Base-by-base conservation (phyloP, 2,113 vertebrate genomes). In the Cyprinus carpio region DNA sequence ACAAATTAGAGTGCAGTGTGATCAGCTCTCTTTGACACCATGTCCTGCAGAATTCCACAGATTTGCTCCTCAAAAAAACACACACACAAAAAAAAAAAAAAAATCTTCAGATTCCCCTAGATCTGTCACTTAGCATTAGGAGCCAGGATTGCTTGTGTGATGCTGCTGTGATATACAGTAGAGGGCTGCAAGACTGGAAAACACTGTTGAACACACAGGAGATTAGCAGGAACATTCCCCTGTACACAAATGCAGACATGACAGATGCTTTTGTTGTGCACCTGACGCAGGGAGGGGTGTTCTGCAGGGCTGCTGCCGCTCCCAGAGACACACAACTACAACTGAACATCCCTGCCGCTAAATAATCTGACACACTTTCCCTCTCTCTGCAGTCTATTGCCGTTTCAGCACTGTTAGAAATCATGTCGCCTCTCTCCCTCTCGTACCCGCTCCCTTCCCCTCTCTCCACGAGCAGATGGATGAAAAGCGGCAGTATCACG, bases 331-430 rank as follows among this genome's bases (percentile, higher is more conserved):
- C 51, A 83, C 18, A 92, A 89, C 89, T 69, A 67, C 85, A 90
- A 90, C 91, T 69, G 83, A 86, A 87, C 90, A 91, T 92, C 92
- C 91, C 93, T 75, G 90, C 91, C 91, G 92, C 84, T 91, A 92
- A 93, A 93, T 89, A 91, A 93, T 93, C 91, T 92, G 93, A 92
- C 93, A 93, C 90, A 91, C 92, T 91, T 93, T 92, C 51, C 54
- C 54, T 81, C 85, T 87, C 86, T 6, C 27, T 20, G 6, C 51
- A 60, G 84, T 13, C 46, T 46, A 18, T 31, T 46, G 40, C 43
- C 20, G 3, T 82, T 58, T 74, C 10, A 75, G 37, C 37, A n/a
- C 31, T 16, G 40, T 75, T 62, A 31, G 75, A 56, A 77, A 77
- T 40, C 46, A n/a, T 58, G 27, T 37, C 46, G 10, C 83, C 77